These are phyloP conservation scores for Chaetorhynchus papuensis DNA, from an alignment of 2,113 vertebrate genomes.

Conservation along the genomic window DNA sequence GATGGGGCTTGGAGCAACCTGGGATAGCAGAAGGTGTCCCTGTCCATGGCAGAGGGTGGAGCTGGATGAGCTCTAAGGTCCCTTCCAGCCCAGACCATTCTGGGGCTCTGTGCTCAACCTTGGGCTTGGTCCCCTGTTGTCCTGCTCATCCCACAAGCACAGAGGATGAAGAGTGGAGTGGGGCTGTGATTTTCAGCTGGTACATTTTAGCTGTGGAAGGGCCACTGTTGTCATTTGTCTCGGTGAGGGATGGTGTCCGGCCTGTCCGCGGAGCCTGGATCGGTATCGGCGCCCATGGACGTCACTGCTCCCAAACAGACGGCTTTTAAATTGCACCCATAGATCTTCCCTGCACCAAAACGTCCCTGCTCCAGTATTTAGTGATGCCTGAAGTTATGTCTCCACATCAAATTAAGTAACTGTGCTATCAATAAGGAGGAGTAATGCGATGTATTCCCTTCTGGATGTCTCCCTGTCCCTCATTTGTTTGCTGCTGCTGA, in stretches of 20 bases:
- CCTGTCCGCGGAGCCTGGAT: background rate
- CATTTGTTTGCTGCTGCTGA: constrained; percentile 58
- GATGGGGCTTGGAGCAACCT: background rate
- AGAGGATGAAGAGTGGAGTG: background rate
- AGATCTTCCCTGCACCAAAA: constrained; percentile 60
- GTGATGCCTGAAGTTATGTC: constrained; percentile 21
- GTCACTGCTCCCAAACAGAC: constrained; percentile 44
- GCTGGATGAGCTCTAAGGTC: background rate
- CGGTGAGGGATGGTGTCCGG: background rate
- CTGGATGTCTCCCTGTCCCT: constrained; percentile 29
- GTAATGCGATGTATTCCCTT: constrained; percentile 4
- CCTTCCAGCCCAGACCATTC: background rate
- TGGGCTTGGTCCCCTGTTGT: background rate
- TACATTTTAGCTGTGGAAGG: background rate
- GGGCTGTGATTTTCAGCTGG: background rate
- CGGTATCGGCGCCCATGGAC: background rate
- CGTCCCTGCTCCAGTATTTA: constrained; percentile 27
- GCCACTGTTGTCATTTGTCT: background rate
- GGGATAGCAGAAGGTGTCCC: background rate
- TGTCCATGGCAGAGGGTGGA: background rate
- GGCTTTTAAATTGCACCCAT: constrained; percentile 63
- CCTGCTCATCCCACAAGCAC: background rate
- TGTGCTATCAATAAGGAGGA: constrained; percentile 65
- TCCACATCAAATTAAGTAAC: constrained; percentile 61
- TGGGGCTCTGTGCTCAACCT: background rate